Base-by-base conservation (phyloP, 1,140 invertebrate species). In the Calephelis nemesis region DNA sequence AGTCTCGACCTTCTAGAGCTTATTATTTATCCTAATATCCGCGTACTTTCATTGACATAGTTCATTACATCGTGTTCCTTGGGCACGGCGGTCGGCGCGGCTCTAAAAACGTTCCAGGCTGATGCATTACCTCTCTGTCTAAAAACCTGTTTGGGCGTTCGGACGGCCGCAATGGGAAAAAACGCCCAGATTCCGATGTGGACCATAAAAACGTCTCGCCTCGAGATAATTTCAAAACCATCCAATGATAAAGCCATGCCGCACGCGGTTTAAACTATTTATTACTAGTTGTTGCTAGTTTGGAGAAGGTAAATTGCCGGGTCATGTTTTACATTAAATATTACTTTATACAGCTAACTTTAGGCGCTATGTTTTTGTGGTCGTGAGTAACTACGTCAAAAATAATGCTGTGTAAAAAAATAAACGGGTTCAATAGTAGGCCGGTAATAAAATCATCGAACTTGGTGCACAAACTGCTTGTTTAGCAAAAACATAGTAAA, bases 71-170 rank as follows among this genome's bases (percentile, higher is more conserved):
- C 74, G 75, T 77, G 76, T 78, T 80, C 75, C 81, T 85, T 82
- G 83, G 84, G 79, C 81, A 78, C 80, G 79, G 30, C 30, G 30
- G 30, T 30, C 30, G 30, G 78, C 81, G 82, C 87, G 88, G 81
- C 84, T 82, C 73, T 75, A 90, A 88, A 91, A 89, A 89, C 80
- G 78, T 72, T 85, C 77, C 86, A 78, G 78, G 73, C 81, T 90
- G 87, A 91, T 91, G 87, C 87, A 90, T 91, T 91, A 85, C 83
- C 74, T 83, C 89, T 83, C 85, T 90, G 90, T 91, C 89, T 88
- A 88, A 89, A 91, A 91, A 89, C 89, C 87, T 85, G 86, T 90
- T 91, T 86, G 79, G 83, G 77, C 77, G 78, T 87, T 82, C 83
- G 81, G 84, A 82, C 81, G 83, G 81, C 80, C 75, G 79, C 78